A percentile compares a stretch with the other conserved stretches of the same genome.
phyloP scores from a whole-genome alignment of 2,797 vertebrate species.

The Rhabdomys pumilio region DNA sequence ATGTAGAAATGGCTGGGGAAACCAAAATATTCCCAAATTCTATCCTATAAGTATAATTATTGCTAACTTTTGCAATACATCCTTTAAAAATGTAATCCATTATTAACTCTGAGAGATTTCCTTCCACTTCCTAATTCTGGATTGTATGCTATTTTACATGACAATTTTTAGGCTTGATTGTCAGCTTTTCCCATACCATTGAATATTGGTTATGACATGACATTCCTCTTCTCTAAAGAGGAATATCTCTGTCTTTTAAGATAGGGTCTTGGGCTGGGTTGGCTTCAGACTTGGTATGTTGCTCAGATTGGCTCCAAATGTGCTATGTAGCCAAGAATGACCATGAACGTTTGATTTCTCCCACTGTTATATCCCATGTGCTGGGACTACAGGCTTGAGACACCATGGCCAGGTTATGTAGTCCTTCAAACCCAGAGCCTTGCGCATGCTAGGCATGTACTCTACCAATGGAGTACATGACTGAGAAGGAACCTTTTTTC shows the following conservation, averaged over 20 bases:
- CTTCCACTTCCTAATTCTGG: slow-evolving; percentile 42
- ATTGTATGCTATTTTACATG: not conserved
- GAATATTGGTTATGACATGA: not conserved
- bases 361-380: not conserved
- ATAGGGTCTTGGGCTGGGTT: not conserved
- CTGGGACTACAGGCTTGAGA: not conserved
- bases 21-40: slow-evolving; percentile 31
- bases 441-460: not conserved
- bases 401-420: not conserved
- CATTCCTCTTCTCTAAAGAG: not conserved
- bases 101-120: slow-evolving; percentile 52
- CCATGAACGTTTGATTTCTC: not conserved
- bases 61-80: slow-evolving; percentile 43
- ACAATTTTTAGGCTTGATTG: slow-evolving; percentile 17
- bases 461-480: not conserved
- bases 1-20: slow-evolving; percentile 45
- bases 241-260: not conserved
- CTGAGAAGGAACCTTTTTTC: not conserved
- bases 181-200: slow-evolving; percentile 30
- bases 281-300: not conserved
- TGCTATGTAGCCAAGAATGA: not conserved
- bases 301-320: not conserved
- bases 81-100: slow-evolving; percentile 16
- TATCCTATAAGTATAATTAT: slow-evolving; percentile 34
- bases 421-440: not conserved